Conservation (phyloP, 2,797 vertebrate species). For the Spea hammondii region DNA sequence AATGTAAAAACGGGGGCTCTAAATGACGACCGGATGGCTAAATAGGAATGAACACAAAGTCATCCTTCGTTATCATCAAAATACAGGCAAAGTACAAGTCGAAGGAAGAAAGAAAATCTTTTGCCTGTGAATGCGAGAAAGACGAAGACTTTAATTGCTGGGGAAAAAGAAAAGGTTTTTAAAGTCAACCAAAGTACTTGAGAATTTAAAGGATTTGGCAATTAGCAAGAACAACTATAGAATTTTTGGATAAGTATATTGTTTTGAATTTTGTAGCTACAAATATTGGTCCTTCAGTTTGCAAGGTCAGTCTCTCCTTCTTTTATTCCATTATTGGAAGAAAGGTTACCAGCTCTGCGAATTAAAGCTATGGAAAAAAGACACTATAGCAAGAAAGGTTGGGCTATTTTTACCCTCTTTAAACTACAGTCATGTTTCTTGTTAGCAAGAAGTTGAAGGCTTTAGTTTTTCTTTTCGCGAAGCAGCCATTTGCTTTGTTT, state of each 20-base stretch:
- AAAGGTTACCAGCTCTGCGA: slow-evolving; percentile 30
- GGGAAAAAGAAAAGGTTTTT: not conserved
- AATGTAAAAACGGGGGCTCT: slow-evolving; percentile 39
- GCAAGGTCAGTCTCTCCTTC: not conserved
- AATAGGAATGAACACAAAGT: slow-evolving; percentile 54
- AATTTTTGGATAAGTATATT: slow-evolving; percentile 32
- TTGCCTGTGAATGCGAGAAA: not conserved
- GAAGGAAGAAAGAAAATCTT: not conserved
- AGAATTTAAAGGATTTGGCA: not conserved
- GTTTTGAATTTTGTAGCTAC: slow-evolving; percentile 1
- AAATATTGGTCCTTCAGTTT: too few species aligned
- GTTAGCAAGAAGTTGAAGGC: not conserved
- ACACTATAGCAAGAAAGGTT: not conserved
- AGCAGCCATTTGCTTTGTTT: slow-evolving; percentile 24
- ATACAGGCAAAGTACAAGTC: slow-evolving; percentile 26
- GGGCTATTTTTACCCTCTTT: slow-evolving; percentile 35
- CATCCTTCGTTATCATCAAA: slow-evolving; percentile 48
- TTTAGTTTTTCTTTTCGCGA: slow-evolving; percentile 2
- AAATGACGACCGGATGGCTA: slow-evolving; percentile 50
- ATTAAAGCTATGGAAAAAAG: slow-evolving; percentile 31
- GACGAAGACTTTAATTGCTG: slow-evolving; percentile 16
- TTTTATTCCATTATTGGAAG: slow-evolving; percentile 6
- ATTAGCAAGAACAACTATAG: not conserved
- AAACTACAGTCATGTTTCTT: slow-evolving; percentile 11
- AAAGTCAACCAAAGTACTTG: not conserved